Base-by-base conservation (phyloP, 2,888 invertebrate genomes). In the Autographa gamma region DNA sequence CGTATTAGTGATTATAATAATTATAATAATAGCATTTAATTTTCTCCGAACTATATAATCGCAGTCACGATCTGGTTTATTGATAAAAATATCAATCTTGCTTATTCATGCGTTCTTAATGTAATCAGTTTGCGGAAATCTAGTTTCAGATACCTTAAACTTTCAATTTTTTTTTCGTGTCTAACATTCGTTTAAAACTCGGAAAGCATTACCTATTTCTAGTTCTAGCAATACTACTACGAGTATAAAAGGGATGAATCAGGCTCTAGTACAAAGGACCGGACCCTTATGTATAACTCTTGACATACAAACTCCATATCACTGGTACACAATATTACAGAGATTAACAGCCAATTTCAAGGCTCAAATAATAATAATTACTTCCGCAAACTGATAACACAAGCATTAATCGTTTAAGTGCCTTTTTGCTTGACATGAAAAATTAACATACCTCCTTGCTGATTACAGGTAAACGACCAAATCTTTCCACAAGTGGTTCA, bases 401-500 rank as follows among this genome's bases (percentile, higher is more conserved):
- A 18, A 25, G 0, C 11, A 11, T 4, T 56, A 11, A 25, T 25
- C 1, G 19, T 25, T 56, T 56, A 19, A 25, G 19, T 56, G 18
- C 5, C 7, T 56, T 56, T 56, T 19, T 25, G 13, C 19, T 1
- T 25, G 7, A 48, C 19, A 19, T 4, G 19, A 19, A 19, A 2
- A 13, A 25, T 25, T 1, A 13, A 56, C 11, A 18, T 18, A 52
- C 18, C 4, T 54, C 19, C 19, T 54, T 19, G 18, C 2, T 25
- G 87, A 88, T 72, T 97, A 19, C 96, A 97, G 91, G 97, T 99
- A 18, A 99, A 99, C 92, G 99, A 99, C 88, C 98, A 99, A 92
- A 98, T 99, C 89, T 99, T 99, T 91, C 98, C 98, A 16, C 98
- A 98, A 96, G 97, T 99, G 73, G 97, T 98, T 67, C 98, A 98